phyloP scores from a whole-genome alignment of 1,140 invertebrate species.

The Drosophila chauvacae region DNA sequence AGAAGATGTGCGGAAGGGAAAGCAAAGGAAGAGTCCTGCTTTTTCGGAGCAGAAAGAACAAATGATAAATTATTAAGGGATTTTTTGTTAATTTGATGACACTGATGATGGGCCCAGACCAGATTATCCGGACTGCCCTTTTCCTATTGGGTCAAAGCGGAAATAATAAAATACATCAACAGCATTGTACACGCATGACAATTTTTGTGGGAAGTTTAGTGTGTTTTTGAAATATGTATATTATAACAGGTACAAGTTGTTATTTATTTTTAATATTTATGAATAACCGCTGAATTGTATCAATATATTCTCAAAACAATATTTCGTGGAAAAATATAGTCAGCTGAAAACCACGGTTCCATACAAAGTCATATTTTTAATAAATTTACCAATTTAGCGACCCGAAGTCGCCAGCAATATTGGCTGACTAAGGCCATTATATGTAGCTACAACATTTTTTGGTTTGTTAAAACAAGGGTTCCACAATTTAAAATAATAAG shows the following conservation, averaged over 20 bases:
- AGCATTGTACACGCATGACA: not conserved
- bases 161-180: not conserved
- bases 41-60: slow-evolving; percentile 30
- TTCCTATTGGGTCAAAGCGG: slow-evolving; percentile 14
- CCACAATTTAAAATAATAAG: too few relatives aligned
- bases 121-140: slow-evolving; percentile 60
- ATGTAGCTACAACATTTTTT: too few relatives aligned
- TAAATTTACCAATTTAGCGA: too few relatives aligned
- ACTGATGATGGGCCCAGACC: slow-evolving; percentile 63
- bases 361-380: too few relatives aligned
- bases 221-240: not conserved
- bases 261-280: not conserved
- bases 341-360: too few relatives aligned
- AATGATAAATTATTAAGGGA: slow-evolving; percentile 82
- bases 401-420: too few relatives aligned
- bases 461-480: too few relatives aligned
- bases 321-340: too few relatives aligned
- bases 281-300: too few relatives aligned
- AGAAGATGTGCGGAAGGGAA: not conserved
- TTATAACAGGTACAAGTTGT: not conserved
- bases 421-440: too few relatives aligned
- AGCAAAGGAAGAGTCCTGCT: slow-evolving; percentile 31
- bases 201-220: not conserved
- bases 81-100: slow-evolving; percentile 81
- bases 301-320: too few relatives aligned